A percentile compares a stretch with the other conserved stretches of the same genome.
These are phyloP conservation scores for Urocolius indicus DNA, from an alignment of 2,113 vertebrate genomes.

Conservation along the genomic window DNA sequence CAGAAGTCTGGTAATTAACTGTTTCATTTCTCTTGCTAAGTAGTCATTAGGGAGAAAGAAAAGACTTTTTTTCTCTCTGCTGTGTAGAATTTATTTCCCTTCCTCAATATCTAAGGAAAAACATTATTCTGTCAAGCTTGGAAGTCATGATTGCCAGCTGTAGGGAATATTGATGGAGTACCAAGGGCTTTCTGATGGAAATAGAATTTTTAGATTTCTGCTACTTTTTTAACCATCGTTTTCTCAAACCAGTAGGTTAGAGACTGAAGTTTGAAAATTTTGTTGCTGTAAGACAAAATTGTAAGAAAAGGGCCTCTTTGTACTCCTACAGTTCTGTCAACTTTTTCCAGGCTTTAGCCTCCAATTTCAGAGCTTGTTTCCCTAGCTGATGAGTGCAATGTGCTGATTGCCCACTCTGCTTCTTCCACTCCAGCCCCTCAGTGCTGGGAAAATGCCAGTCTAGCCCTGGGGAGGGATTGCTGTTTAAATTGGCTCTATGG, in stretches of 20 bases:
- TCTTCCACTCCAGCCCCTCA: neutral
- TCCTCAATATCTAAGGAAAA: neutral
- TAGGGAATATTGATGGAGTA: neutral
- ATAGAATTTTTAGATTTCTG: neutral
- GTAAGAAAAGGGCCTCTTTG: neutral
- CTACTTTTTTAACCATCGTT: accelerated
- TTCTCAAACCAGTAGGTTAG: neutral
- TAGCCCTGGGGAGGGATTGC: neutral
- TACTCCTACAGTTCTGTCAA: accelerated
- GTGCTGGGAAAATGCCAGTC: neutral
- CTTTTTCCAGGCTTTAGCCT: neutral
- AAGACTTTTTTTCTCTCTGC: neutral
- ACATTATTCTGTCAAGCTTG: accelerated
- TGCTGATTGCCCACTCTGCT: neutral
- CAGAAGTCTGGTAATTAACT: neutral
- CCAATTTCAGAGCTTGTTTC: neutral
- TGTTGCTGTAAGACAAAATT: accelerated
- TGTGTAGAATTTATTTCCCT: neutral
- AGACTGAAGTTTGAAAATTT: neutral
- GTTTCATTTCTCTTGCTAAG: neutral
- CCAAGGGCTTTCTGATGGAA: neutral
- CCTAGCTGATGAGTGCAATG: accelerated
- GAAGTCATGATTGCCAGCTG: neutral
- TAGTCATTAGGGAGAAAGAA: neutral
- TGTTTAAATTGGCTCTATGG: neutral